Evolutionary conservation across 2,113 vertebrate genomes (phyloP).

Genomic region (Charadrius vociferus): DNA sequence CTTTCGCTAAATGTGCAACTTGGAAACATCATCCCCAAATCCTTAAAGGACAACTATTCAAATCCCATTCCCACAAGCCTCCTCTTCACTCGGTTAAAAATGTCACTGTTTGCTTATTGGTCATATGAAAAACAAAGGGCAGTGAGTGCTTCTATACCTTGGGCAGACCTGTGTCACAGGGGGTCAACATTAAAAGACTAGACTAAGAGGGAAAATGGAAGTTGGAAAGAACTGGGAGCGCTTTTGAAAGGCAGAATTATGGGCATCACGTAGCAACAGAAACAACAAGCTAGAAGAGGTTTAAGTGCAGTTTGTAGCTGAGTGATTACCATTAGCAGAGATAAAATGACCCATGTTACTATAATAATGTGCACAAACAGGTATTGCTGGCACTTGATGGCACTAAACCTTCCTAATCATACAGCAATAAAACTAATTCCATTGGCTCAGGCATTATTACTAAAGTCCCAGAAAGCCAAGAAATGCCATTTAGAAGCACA

Average conservation of each 20-base stretch:
- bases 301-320: background rate
- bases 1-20: background rate
- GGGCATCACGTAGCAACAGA: fast-evolving
- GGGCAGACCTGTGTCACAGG: background rate
- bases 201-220: background rate
- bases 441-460: background rate
- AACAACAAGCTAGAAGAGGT: background rate
- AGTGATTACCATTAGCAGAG: background rate
- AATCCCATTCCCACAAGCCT: background rate
- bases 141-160: background rate
- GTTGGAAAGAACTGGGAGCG: background rate
- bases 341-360: background rate
- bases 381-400: background rate
- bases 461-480: background rate
- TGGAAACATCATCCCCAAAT: background rate
- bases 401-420: background rate
- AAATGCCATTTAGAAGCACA: background rate
- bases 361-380: background rate
- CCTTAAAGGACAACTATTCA: background rate
- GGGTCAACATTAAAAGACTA: background rate
- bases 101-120: background rate
- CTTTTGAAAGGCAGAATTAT: background rate
- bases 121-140: background rate
- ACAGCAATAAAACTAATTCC: background rate
- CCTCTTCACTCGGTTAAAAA: background rate